A percentile compares a stretch with the other conserved stretches of the same genome.
Evolutionary conservation across 1,140 invertebrate species (phyloP).

Genomic region (Teleogryllus occipitalis): DNA sequence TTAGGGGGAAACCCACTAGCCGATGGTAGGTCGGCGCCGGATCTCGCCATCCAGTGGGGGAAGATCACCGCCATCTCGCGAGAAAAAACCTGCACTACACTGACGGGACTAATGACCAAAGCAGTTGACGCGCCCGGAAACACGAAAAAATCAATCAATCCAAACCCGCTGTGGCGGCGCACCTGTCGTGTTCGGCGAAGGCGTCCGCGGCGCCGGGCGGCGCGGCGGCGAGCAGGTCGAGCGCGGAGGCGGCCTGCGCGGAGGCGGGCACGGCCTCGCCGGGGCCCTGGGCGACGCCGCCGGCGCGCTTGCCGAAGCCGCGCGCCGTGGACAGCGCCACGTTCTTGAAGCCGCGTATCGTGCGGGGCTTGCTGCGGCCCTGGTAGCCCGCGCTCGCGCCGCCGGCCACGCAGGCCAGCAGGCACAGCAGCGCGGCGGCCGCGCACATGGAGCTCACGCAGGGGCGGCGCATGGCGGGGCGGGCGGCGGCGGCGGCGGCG

Average conservation of each 20-base stretch:
- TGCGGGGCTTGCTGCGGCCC: slow-evolving; percentile 36
- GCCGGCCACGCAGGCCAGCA: neutral
- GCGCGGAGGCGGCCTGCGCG: neutral
- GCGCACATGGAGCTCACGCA: neutral
- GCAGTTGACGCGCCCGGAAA: too few relatives aligned
- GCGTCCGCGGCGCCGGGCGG: neutral
- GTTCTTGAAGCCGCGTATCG: slow-evolving; percentile 48
- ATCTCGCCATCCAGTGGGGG: too few relatives aligned
- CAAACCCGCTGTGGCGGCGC: too few relatives aligned
- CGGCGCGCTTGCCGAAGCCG: slow-evolving; percentile 43
- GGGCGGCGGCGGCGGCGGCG: too few relatives aligned
- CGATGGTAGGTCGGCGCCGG: too few relatives aligned
- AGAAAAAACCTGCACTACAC: too few relatives aligned
- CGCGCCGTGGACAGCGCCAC: slow-evolving; percentile 45
- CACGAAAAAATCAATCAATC: too few relatives aligned
- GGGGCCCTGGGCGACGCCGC: neutral
- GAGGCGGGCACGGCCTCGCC: neutral
- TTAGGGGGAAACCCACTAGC: too few relatives aligned
- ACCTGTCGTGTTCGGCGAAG: neutral
- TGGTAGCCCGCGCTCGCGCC: slow-evolving; percentile 10
- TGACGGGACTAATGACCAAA: too few relatives aligned
- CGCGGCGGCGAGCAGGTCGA: neutral
- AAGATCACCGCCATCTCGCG: too few relatives aligned
- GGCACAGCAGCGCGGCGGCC: neutral
- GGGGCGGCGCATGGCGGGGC: neutral